Base-by-base conservation (phyloP, 1,140 invertebrate genomes). In the Musca domestica region DNA sequence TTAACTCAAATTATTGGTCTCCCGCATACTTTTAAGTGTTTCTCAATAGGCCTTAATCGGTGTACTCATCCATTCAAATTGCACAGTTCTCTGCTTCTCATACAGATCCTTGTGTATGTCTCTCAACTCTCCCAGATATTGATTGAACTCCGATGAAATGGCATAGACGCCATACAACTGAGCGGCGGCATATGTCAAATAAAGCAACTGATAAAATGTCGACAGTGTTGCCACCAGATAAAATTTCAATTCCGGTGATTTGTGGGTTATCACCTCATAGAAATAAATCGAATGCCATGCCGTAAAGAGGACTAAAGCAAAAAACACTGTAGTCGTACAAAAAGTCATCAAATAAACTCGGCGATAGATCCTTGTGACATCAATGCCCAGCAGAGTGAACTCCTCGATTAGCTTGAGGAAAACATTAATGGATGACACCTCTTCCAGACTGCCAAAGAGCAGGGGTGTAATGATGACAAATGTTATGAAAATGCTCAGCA, bases 261-360 rank as follows among this genome's bases (percentile, higher is more conserved):
- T 41, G n/a, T 66, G 7, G 2, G 70, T 73, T 22, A 73, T 27
- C 3, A 66, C 30, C n/a, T 70, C 51, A 56, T 66, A 73, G 48
- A 72, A 73, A 34, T 68, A 61, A 10, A 70, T 54, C 4, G 67
- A 66, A 68, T 73, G 72, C 67, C 69, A 71, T 10, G 15, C 41
- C 58, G n/a, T 23, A 22, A 58, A 20, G 12, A 15, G 3, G 3
- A 61, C 20, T 9, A 30, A n/a, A n/a, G 2, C 9, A 12, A 64
- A 23, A 2, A 49, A 41, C 1, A 51, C n/a, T 19, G 49, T 7
- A 47, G 23, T 41, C 3, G 64, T 69, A 4, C 0, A n/a, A 15
- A 65, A 17, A 7, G 47, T 69, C 2, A 73, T 34, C 9, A 27
- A 34, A 23, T 64, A 69, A 4, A 71, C 5, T 15, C 66, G 65